phyloP scores from a whole-genome alignment of 92 coral and sea anemone species.

The Blastomussa wellsi region DNA sequence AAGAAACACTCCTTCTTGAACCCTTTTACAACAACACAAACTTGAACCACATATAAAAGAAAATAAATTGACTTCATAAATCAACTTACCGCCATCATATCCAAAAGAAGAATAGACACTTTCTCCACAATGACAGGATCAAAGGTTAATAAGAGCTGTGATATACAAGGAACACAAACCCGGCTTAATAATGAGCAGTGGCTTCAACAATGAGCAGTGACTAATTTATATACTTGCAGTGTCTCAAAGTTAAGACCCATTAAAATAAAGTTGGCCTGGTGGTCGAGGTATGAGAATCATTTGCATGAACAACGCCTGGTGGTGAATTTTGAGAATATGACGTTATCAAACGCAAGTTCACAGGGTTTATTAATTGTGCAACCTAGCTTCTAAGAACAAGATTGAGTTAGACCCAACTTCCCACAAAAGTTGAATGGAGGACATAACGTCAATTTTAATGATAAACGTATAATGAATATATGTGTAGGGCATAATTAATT shows the following conservation, averaged over 20 bases:
- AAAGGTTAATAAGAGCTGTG: slow-evolving; percentile 89
- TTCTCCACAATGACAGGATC: slow-evolving; percentile 98
- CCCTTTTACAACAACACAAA: background rate
- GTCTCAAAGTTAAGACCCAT: background rate
- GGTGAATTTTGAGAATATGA: no score
- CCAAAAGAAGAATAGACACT: slow-evolving; percentile 82
- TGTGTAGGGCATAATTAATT: background rate
- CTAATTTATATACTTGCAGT: background rate
- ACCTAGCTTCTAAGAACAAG: background rate
- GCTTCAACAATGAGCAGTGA: background rate
- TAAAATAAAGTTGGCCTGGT: background rate
- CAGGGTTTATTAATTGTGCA: no score
- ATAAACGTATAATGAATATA: background rate
- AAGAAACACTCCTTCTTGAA: no score
- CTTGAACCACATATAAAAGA: background rate
- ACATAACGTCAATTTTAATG: background rate
- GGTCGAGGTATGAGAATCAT: no score
- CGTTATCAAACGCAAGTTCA: no score
- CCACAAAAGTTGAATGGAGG: background rate
- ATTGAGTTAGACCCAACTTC: background rate
- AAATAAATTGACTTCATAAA: background rate
- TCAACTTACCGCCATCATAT: slow-evolving; percentile 86
- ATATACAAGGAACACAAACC: background rate
- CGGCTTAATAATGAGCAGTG: background rate
- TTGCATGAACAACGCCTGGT: no score